A percentile compares a stretch with the other conserved stretches of the same genome.
These are phyloP conservation scores for Chelmon rostratus DNA, from an alignment of 2,797 vertebrate species.

Conservation along the genomic window DNA sequence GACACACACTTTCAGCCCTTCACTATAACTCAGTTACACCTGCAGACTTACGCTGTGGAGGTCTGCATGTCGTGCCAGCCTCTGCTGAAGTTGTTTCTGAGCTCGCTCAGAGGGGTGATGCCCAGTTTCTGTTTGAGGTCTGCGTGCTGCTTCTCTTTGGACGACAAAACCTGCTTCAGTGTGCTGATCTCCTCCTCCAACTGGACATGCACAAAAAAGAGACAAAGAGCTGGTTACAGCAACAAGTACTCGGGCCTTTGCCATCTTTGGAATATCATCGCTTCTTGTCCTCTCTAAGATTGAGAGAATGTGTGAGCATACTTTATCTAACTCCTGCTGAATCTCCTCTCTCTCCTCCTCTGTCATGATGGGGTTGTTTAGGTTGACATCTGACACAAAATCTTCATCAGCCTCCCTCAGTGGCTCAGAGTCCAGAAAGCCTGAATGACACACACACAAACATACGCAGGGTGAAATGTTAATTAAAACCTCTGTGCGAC, in stretches of 20 bases:
- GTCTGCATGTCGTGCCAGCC: conserved; percentile 97
- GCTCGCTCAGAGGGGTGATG: conserved; percentile 90
- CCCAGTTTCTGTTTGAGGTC: conserved; percentile 96
- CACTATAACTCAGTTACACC: not conserved
- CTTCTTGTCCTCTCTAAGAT: not conserved
- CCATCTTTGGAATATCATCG: not conserved
- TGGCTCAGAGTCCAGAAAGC: conserved; percentile 91
- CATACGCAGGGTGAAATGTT: not conserved
- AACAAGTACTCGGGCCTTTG: not conserved
- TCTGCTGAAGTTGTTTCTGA: conserved; percentile 93
- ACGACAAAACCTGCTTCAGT: conserved; percentile 93
- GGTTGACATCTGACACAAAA: conserved; percentile 87
- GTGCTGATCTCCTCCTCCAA: conserved; percentile 97
- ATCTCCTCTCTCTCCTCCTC: conserved; percentile 96
- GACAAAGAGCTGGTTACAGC: not conserved
- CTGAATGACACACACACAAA: conserved; percentile 71
- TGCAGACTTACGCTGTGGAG: conserved; percentile 90
- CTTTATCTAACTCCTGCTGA: conserved; percentile 91
- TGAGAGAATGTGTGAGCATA: conserved; percentile 63
- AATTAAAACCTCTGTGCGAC: not conserved
- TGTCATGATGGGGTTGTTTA: conserved; percentile 86
- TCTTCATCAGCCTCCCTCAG: conserved; percentile 92
- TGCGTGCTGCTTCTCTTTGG: conserved; percentile 94
- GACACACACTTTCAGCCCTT: not conserved
- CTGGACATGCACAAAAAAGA: conserved; percentile 76